These are phyloP conservation scores for Gerris lacustris DNA, from an alignment of 2,888 invertebrate species.

Conservation along the genomic window DNA sequence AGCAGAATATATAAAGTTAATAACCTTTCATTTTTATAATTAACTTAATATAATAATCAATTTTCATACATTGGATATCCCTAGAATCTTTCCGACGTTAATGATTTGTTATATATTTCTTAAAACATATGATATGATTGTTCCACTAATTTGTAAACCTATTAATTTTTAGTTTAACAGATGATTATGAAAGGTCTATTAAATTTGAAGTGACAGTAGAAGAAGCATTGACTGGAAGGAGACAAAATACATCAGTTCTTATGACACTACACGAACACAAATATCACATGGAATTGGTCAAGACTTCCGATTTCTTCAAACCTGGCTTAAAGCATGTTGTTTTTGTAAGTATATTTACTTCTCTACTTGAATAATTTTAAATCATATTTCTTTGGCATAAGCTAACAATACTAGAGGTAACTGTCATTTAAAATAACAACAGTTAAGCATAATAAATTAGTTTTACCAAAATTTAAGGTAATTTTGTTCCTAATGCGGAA, in stretches of 20 bases:
- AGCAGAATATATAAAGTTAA: neutral
- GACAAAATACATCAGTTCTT: constrained; percentile 63
- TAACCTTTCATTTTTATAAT: neutral
- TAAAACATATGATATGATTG: neutral
- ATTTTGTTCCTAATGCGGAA: no score
- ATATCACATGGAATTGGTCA: constrained; percentile 61
- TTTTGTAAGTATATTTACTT: constrained; percentile 46
- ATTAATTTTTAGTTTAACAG: constrained; percentile 47
- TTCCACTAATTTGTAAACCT: neutral
- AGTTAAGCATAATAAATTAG: neutral
- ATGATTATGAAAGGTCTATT: constrained; percentile 68
- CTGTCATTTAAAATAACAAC: constrained; percentile 41
- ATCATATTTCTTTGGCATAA: constrained; percentile 42
- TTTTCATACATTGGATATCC: neutral
- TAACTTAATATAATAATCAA: no score
- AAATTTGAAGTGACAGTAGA: constrained; percentile 79
- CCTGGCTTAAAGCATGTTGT: constrained; percentile 74
- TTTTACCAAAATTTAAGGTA: neutral
- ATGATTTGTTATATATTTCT: neutral
- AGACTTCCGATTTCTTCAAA: constrained; percentile 76
- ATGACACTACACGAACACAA: constrained; percentile 64
- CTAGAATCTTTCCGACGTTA: neutral
- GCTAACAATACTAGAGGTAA: constrained; percentile 55
- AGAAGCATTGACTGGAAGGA: constrained; percentile 73
- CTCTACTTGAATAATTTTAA: neutral